Conservation (phyloP, 1,140 invertebrate genomes). For the Apis florea region DNA sequence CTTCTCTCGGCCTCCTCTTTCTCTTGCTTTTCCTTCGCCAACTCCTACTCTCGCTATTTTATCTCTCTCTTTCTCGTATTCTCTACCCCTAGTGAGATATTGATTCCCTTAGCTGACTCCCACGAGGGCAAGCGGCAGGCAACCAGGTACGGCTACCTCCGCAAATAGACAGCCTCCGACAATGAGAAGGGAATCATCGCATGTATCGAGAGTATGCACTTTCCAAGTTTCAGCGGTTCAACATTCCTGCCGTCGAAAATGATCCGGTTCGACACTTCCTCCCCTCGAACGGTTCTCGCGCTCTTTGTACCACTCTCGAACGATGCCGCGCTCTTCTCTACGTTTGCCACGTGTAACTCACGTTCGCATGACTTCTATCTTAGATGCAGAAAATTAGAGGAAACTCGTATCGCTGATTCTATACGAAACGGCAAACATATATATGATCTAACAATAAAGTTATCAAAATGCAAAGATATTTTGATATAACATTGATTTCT, state of each 20-base stretch:
- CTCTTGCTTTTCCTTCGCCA: conserved; percentile 38
- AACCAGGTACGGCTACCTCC: conserved; percentile 67
- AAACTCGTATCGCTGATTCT: not conserved
- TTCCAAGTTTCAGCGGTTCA: conserved; percentile 35
- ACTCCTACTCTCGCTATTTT: conserved; percentile 55
- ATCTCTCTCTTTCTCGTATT: conserved; percentile 61
- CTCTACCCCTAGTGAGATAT: conserved; percentile 79
- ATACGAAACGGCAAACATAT: not conserved
- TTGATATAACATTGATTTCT: not conserved
- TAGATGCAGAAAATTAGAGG: not conserved
- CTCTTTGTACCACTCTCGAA: conserved; percentile 19
- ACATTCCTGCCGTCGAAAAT: conserved; percentile 1
- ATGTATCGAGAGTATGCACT: conserved; percentile 39
- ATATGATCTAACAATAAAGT: not conserved
- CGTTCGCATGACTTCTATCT: conserved; percentile 25
- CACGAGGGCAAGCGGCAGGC: conserved; percentile 77
- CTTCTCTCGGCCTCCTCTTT: conserved; percentile 39
- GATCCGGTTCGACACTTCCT: conserved; percentile 14
- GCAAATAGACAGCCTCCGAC: conserved; percentile 63
- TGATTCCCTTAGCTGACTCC: conserved; percentile 80
- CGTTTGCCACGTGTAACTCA: conserved; percentile 56
- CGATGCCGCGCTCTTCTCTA: conserved; percentile 40
- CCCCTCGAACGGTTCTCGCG: conserved; percentile 30
- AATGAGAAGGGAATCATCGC: conserved; percentile 57
- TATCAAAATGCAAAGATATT: not conserved